Evolutionary conservation across 2,888 invertebrate genomes (phyloP).

Genomic region (Julus scandinavius): DNA sequence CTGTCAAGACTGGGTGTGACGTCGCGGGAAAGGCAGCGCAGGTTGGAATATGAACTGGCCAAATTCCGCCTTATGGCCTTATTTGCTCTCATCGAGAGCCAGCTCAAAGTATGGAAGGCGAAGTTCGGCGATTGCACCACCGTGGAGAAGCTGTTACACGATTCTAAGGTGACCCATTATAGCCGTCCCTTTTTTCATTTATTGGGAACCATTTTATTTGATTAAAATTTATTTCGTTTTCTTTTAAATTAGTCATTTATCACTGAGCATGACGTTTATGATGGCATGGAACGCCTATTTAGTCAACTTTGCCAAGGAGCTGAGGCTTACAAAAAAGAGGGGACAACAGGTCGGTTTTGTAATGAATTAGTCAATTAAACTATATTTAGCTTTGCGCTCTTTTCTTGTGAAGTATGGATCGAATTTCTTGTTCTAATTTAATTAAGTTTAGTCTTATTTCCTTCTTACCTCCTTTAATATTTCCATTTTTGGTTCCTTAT

Average conservation of each 20-base stretch:
- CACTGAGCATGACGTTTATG: conserved; percentile 43
- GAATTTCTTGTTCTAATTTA: no score
- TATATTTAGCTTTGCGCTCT: no score
- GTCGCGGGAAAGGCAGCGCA: conserved; percentile 76
- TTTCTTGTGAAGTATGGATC: no score
- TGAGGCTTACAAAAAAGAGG: conserved; percentile 86
- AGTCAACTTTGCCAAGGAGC: conserved; percentile 92
- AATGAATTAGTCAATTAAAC: neutral
- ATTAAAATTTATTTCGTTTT: neutral
- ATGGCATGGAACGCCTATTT: conserved; percentile 66
- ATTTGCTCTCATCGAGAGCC: conserved; percentile 88
- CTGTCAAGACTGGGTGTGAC: conserved; percentile 79
- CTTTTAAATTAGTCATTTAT: conserved; percentile 40
- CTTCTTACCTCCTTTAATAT: no score
- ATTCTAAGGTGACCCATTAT: conserved; percentile 63
- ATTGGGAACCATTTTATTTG: neutral
- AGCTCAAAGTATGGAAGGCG: conserved; percentile 87
- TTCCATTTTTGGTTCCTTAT: no score
- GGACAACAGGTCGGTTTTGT: conserved; percentile 57
- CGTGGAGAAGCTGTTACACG: conserved; percentile 63
- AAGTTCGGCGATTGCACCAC: conserved; percentile 77
- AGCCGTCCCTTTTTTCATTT: no score
- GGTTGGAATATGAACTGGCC: conserved; percentile 64
- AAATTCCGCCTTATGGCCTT: conserved; percentile 84
- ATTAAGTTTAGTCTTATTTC: no score